Evolutionary conservation across 92 coral and sea anemone genomes (phyloP), one percentile per base, ranked within the genome.

Genomic region (Phymanthus crucifer): DNA sequence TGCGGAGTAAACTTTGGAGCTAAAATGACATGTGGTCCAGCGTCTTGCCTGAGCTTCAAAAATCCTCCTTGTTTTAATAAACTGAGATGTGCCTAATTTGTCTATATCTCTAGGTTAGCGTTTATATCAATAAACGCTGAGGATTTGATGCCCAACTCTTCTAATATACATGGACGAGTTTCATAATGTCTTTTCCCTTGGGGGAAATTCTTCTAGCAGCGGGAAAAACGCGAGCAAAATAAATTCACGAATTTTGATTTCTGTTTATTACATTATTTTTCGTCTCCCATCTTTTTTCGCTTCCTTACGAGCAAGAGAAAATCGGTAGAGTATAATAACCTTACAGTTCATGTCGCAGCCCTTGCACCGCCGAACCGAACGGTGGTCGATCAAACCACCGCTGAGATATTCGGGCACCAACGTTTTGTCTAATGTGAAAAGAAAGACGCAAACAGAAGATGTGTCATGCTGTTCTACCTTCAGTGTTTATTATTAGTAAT

Each of bases 1-100:
- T 71, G 75, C 46, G 68, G 68, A 61, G 68, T 24, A 61, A 61
- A 61, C 35, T 8, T 61, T 61, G 26, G 68, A 16, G 68, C 34
- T 61, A 27, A 61, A 14, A 61, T 57, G 68, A 61, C 34, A 61
- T 61, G 35, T 29, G 68, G 68, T 27, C 68, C 3, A 61, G 33
- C 68, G 68, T 61, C 34, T 24, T 61, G 33, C 68, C 33, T 29
- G 17, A 61, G 29, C 34, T 61, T 61, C 17, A 27, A 61, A 61
- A 27, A 2, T 14, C 68, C 29, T 14, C 34, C 29, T 12, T 27
- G 35, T 61, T 29, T 61, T 4, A 61, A 61, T 24, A 61, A 61
- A 61, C 1, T 3, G 8, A 29, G 68, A 8, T 61, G 68, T 61
- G 32, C 9, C 34, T 61, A 61, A 61, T 61, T 61, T 61, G 68